Percentiles rank a stretch among this genome's conserved stretches.
phyloP scores from a whole-genome alignment of 1,140 invertebrate species.

The Neodiprion lecontei region DNA sequence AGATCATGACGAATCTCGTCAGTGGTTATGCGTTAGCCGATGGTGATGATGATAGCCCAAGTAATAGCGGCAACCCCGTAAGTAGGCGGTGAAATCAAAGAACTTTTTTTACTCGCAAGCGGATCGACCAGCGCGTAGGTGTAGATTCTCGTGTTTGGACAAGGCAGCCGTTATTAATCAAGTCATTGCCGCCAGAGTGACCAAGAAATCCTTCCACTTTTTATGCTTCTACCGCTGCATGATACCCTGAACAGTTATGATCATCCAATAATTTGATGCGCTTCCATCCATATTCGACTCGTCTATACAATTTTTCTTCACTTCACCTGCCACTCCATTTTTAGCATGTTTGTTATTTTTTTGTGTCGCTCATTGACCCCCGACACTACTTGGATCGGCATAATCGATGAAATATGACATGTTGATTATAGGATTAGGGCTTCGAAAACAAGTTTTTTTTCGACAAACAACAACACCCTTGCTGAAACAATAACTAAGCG shows the following conservation, averaged over 20 bases:
- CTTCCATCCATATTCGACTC: not conserved
- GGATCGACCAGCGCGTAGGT: not conserved
- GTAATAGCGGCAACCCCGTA: too few relatives aligned
- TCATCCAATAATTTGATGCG: conserved; percentile 11
- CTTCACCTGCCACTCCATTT: too few relatives aligned
- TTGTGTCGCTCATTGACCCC: not conserved
- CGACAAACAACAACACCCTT: too few relatives aligned
- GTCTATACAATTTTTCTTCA: not conserved
- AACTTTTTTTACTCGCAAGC: not conserved
- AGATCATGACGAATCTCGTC: too few relatives aligned
- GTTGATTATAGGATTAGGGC: too few relatives aligned
- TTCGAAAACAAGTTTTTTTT: too few relatives aligned
- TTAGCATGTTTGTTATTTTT: too few relatives aligned
- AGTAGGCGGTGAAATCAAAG: not conserved
- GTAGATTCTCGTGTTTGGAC: not conserved
- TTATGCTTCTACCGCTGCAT: not conserved
- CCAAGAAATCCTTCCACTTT: not conserved
- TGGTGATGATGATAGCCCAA: too few relatives aligned
- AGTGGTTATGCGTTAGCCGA: too few relatives aligned
- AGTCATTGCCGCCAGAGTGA: conserved; percentile 11
- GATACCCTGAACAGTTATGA: conserved; percentile 6
- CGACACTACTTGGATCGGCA: too few relatives aligned
- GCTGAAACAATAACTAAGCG: too few relatives aligned
- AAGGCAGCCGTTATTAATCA: conserved; percentile 16
- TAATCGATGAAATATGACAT: too few relatives aligned